These are phyloP conservation scores for Danaus melanippus DNA, from an alignment of 1,140 invertebrate genomes.

Conservation along the genomic window DNA sequence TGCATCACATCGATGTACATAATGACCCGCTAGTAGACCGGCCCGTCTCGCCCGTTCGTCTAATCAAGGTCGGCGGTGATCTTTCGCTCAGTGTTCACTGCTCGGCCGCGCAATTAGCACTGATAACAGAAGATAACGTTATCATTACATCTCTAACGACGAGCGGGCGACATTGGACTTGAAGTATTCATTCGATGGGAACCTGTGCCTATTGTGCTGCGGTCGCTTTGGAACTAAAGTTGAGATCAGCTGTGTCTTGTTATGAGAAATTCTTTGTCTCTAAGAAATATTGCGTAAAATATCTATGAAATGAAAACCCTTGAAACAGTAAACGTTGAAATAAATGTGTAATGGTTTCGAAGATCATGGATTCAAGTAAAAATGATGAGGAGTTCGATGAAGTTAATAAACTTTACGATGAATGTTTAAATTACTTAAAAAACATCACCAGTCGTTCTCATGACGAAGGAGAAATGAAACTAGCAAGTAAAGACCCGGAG, in stretches of 20 bases:
- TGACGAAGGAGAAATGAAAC: slow-evolving; percentile 11
- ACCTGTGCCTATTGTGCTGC: too few species aligned
- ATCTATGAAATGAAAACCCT: neutral
- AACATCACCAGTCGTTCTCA: slow-evolving; percentile 10
- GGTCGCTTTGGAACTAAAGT: too few species aligned
- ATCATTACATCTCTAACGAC: slow-evolving; percentile 4
- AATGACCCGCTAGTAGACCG: slow-evolving; percentile 21
- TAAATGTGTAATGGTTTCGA: slow-evolving; percentile 1
- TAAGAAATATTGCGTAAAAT: neutral
- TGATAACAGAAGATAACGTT: slow-evolving; percentile 37
- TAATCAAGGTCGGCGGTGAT: slow-evolving; percentile 37
- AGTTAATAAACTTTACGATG: slow-evolving; percentile 55
- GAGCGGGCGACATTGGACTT: neutral
- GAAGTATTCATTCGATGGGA: too few species aligned
- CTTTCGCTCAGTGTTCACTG: slow-evolving; percentile 32
- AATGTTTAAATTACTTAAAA: slow-evolving; percentile 55
- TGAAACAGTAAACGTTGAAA: slow-evolving; percentile 19
- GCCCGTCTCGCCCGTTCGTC: slow-evolving; percentile 25
- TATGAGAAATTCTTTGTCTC: too few species aligned
- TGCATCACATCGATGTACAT: too few species aligned
- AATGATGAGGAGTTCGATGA: slow-evolving; percentile 37
- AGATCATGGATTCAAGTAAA: neutral
- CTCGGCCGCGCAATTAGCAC: slow-evolving; percentile 39
- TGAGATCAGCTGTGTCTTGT: too few species aligned
- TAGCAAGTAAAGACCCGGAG: slow-evolving; percentile 14